phyloP scores from a whole-genome alignment of 2,113 vertebrate species.

The Vidua chalybeata region DNA sequence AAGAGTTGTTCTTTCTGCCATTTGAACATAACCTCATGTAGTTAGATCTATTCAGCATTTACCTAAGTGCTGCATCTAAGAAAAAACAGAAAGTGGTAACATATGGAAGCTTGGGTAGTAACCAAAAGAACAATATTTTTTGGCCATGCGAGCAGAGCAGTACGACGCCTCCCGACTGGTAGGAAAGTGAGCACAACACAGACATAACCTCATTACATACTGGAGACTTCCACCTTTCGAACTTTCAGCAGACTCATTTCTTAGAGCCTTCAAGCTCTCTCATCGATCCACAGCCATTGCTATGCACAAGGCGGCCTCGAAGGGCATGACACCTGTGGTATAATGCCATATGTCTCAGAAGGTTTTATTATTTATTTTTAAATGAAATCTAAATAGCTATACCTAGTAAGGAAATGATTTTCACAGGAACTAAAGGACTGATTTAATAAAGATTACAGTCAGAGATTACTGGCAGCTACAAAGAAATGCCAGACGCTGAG shows the following conservation, averaged over 20 bases:
- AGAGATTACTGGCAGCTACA: conserved; percentile 45
- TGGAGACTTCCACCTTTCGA: conserved; percentile 48
- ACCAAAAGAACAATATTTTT: conserved; percentile 51
- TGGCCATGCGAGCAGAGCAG: conserved; percentile 28
- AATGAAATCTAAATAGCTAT: conserved; percentile 42
- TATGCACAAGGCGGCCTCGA: conserved; percentile 46
- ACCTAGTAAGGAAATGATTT: conserved; percentile 50
- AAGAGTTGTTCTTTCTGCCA: conserved; percentile 65
- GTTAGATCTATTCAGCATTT: conserved; percentile 54
- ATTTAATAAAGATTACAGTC: conserved; percentile 59
- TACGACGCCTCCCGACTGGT: not conserved
- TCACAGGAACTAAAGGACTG: conserved; percentile 11
- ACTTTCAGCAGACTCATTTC: conserved; percentile 70
- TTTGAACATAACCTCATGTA: conserved; percentile 54
- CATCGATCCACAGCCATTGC: conserved; percentile 49
- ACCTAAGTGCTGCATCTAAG: conserved; percentile 29
- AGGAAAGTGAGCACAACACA: not conserved
- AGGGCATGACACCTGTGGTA: conserved; percentile 44
- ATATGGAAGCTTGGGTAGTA: conserved; percentile 58
- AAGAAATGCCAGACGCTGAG: not conserved
- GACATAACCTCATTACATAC: conserved; percentile 69
- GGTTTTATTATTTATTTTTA: conserved; percentile 64
- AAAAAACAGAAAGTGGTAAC: not conserved
- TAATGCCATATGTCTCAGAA: conserved; percentile 29
- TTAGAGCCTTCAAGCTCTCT: conserved; percentile 61